Percentiles rank a stretch among this genome's conserved stretches.
These are phyloP conservation scores for Centropyge bicolor DNA, from an alignment of 2,797 vertebrate species.

Conservation along the genomic window DNA sequence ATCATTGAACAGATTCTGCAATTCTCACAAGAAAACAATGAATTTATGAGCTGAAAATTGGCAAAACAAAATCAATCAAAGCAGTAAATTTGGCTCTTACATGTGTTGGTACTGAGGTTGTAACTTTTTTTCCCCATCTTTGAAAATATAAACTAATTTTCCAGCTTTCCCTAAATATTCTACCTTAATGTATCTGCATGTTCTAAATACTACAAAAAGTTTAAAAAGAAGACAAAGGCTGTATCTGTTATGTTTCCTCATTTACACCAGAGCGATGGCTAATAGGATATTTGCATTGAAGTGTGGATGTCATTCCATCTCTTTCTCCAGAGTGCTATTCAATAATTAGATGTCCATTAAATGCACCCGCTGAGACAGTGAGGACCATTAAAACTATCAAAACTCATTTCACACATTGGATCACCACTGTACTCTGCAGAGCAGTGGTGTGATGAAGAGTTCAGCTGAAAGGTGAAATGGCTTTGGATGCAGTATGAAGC, in stretches of 20 bases:
- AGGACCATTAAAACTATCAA: conserved; percentile 5
- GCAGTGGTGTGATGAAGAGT: neutral
- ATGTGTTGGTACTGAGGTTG: neutral
- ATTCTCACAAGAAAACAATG: neutral
- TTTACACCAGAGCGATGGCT: neutral
- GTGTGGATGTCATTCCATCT: neutral
- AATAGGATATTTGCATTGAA: neutral
- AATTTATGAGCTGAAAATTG: neutral
- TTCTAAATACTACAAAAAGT: neutral
- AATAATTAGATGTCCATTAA: conserved; percentile 2
- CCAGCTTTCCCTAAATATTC: neutral
- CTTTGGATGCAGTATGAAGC: neutral
- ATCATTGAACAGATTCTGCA: neutral
- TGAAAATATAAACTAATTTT: neutral
- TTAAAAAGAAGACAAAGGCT: neutral
- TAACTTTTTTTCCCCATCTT: neutral
- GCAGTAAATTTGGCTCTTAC: neutral
- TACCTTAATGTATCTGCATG: neutral
- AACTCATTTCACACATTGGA: conserved; percentile 22
- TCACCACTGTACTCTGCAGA: neutral
- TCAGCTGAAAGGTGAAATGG: neutral
- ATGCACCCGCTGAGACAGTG: neutral
- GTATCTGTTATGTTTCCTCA: neutral
- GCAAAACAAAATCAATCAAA: neutral
- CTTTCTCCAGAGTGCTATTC: neutral